These are phyloP conservation scores for Diplolepis rosae DNA, from an alignment of 2,888 invertebrate species.

Conservation along the genomic window DNA sequence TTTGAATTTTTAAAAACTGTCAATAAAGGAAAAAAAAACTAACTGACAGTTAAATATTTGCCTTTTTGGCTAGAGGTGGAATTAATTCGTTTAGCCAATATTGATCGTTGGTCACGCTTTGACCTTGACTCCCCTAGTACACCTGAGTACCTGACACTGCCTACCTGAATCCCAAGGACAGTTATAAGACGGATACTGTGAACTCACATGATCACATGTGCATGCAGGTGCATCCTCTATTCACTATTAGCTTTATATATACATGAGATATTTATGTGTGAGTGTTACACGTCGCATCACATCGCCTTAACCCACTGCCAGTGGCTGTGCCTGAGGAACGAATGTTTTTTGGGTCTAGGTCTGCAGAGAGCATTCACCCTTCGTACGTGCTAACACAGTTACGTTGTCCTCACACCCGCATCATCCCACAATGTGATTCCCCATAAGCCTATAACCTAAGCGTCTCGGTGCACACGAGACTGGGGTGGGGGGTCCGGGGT, in stretches of 20 bases:
- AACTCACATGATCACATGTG: constrained; percentile 26
- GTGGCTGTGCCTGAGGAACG: constrained; percentile 59
- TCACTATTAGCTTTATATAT: background rate
- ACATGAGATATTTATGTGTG: constrained; percentile 48
- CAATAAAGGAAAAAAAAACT: too few relatives aligned
- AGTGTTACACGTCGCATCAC: constrained; percentile 60
- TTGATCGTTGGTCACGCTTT: constrained; percentile 28
- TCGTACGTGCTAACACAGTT: constrained; percentile 64
- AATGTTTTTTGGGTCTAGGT: constrained; percentile 72
- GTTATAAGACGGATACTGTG: background rate
- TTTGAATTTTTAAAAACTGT: too few relatives aligned
- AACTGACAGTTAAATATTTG: too few relatives aligned
- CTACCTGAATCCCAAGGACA: constrained; percentile 34
- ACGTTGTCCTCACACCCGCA: constrained; percentile 39
- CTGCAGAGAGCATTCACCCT: constrained; percentile 69
- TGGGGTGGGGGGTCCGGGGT: background rate
- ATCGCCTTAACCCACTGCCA: constrained; percentile 70
- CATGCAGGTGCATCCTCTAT: constrained; percentile 26
- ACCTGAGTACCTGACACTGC: constrained; percentile 30
- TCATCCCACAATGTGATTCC: constrained; percentile 40
- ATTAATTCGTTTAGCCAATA: background rate
- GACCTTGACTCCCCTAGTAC: constrained; percentile 36
- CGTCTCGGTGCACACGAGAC: background rate
- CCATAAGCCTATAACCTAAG: constrained; percentile 34
- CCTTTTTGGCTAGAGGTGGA: background rate